A percentile compares a stretch with the other conserved stretches of the same genome.
Conservation (phyloP, 2,888 invertebrate species). For the Ramazzottius varieornatus region DNA sequence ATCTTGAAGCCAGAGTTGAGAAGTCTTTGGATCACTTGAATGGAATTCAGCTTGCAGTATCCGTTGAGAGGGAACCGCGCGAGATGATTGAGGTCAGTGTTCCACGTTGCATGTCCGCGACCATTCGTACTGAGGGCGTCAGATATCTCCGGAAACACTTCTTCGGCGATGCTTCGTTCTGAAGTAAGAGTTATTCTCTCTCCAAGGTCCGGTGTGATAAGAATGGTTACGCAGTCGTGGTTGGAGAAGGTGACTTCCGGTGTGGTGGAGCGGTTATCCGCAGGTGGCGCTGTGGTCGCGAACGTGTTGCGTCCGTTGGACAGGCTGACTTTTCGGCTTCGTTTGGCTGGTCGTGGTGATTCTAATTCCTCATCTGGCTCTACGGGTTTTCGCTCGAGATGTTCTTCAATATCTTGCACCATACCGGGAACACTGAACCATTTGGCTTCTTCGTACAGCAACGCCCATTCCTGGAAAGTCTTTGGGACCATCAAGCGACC, state of each 20-base stretch:
- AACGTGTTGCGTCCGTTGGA: too few species aligned
- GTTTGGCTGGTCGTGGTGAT: neutral
- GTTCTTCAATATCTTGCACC: conserved; percentile 17
- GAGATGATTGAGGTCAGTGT: conserved; percentile 49
- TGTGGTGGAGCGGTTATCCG: neutral
- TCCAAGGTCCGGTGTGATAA: conserved; percentile 49
- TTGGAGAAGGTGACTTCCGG: conserved; percentile 34
- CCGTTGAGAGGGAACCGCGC: conserved; percentile 62
- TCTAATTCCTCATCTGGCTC: neutral
- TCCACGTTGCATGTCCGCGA: conserved; percentile 50
- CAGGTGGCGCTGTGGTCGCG: conserved; percentile 4
- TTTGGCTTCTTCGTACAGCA: conserved; percentile 62
- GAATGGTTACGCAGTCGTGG: conserved; percentile 51
- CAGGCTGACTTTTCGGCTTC: conserved; percentile 3
- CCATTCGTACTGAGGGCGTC: conserved; percentile 47
- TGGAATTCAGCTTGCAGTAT: conserved; percentile 63
- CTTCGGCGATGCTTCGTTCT: conserved; percentile 44
- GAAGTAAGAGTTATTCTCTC: conserved; percentile 56
- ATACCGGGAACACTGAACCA: conserved; percentile 51
- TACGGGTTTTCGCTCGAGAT: conserved; percentile 3
- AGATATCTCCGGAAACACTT: conserved; percentile 32
- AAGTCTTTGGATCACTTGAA: conserved; percentile 54
- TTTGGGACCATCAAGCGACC: conserved; percentile 59
- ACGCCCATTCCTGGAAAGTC: conserved; percentile 56
- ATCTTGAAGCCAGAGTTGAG: conserved; percentile 49